These are phyloP conservation scores for Patella depressa DNA, from an alignment of 2,888 invertebrate species.

Conservation along the genomic window DNA sequence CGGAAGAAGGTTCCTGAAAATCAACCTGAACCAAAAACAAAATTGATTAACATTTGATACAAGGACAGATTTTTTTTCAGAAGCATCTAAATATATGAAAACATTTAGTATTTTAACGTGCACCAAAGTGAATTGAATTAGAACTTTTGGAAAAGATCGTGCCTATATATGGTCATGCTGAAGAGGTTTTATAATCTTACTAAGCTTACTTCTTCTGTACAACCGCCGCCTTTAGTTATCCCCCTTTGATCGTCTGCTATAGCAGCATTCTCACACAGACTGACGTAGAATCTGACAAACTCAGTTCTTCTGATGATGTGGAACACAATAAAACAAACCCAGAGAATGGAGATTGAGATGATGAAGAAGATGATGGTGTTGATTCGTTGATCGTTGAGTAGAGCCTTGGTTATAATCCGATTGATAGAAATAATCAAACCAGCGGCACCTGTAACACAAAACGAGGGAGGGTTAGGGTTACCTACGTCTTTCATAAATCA, in stretches of 20 bases:
- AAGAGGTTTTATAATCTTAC: constrained; percentile 73
- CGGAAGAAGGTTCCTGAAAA: constrained; percentile 28
- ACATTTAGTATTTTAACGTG: too few species aligned
- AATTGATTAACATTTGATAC: too few species aligned
- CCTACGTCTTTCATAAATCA: too few species aligned
- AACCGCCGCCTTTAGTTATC: constrained; percentile 85
- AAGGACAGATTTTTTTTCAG: too few species aligned
- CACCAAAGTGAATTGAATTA: too few species aligned
- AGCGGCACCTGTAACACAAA: constrained; percentile 79
- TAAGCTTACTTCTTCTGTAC: constrained; percentile 82
- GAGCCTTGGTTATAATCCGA: constrained; percentile 85
- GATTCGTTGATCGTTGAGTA: constrained; percentile 82
- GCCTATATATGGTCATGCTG: constrained; percentile 3
- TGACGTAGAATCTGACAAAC: constrained; percentile 87
- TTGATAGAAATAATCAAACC: constrained; percentile 90
- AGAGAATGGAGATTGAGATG: constrained; percentile 83
- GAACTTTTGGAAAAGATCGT: not conserved
- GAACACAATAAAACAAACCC: constrained; percentile 84
- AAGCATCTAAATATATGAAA: not conserved
- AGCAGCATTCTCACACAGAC: constrained; percentile 75
- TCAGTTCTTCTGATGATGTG: constrained; percentile 84
- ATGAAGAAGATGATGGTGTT: constrained; percentile 91
- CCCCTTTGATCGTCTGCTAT: constrained; percentile 73
- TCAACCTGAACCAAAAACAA: constrained; percentile 24
- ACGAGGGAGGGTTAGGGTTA: not conserved